phyloP scores from a whole-genome alignment of 2,797 vertebrate genomes.

The Cryptoprocta ferox region DNA sequence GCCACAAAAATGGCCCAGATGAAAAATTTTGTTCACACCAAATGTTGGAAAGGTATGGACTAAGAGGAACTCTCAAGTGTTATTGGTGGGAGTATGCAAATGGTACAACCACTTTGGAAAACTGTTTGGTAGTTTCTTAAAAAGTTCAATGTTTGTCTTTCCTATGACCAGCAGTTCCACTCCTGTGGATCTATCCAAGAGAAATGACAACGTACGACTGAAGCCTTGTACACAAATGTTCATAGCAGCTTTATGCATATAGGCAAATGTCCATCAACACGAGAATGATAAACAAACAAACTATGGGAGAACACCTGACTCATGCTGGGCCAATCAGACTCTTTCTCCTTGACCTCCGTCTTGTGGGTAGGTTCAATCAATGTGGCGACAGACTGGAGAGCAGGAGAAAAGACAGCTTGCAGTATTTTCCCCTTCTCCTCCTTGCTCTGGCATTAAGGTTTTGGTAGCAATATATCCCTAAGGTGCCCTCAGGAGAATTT shows the following conservation, averaged over 20 bases:
- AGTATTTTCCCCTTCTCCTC: not conserved
- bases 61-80: not conserved
- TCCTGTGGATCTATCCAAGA: not conserved
- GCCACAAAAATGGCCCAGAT: not conserved
- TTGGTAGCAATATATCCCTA: not conserved
- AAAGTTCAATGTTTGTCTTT: not conserved
- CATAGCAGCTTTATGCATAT: not conserved
- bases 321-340: not conserved
- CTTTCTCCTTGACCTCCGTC: not conserved
- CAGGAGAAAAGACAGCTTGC: not conserved
- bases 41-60: not conserved
- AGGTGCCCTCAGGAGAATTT: not conserved
- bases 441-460: not conserved
- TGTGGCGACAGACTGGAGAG: not conserved
- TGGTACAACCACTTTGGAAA: not conserved
- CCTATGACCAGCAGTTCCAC: not conserved
- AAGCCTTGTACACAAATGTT: not conserved
- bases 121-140: not conserved
- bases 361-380: not conserved
- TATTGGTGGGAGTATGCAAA: not conserved
- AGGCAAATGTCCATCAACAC: not conserved
- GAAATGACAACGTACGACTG: slow-evolving; percentile 1
- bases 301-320: not conserved
- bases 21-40: not conserved
- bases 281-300: not conserved